phyloP scores from a whole-genome alignment of 1,140 invertebrate species.

The Temnothorax nylanderi region DNA sequence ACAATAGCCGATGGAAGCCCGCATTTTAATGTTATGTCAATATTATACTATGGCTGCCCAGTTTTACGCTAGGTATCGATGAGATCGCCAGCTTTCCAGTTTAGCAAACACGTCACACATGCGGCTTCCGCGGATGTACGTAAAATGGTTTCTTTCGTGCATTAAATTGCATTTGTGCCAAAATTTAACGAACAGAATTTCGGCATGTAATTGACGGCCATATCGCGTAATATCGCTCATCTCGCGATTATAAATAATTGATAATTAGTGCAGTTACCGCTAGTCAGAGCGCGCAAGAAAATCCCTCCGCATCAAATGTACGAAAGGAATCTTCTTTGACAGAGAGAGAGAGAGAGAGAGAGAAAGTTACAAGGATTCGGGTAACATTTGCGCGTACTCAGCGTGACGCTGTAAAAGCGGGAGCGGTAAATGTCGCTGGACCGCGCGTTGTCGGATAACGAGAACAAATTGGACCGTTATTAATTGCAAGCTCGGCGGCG shows the following conservation, averaged over 20 bases:
- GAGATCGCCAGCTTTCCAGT: constrained; percentile 7
- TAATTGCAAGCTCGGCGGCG: constrained; percentile 68
- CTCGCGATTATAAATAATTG: background rate
- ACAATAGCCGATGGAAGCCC: constrained; percentile 49
- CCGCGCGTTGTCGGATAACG: constrained; percentile 63
- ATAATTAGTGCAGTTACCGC: background rate
- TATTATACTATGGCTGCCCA: constrained; percentile 37
- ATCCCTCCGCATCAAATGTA: background rate
- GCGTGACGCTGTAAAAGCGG: constrained; percentile 32
- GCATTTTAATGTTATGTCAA: constrained; percentile 58
- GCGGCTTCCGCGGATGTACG: background rate
- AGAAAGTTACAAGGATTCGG: background rate
- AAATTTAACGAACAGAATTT: constrained; percentile 22
- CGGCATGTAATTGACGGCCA: background rate
- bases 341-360: background rate
- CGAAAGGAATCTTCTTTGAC: background rate
- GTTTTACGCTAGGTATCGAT: constrained; percentile 2
- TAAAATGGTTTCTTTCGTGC: constrained; percentile 7
- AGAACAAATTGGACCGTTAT: constrained; percentile 77
- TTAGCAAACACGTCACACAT: constrained; percentile 21
- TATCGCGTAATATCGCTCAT: background rate
- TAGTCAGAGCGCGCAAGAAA: too few relatives aligned
- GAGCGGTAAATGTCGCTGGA: constrained; percentile 59
- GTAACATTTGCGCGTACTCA: constrained; percentile 51
- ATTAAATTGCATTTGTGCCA: constrained; percentile 1